Percentiles rank a stretch among this genome's conserved stretches.
Conservation (phyloP, 2,888 invertebrate species). For the Campoplex capitator region DNA sequence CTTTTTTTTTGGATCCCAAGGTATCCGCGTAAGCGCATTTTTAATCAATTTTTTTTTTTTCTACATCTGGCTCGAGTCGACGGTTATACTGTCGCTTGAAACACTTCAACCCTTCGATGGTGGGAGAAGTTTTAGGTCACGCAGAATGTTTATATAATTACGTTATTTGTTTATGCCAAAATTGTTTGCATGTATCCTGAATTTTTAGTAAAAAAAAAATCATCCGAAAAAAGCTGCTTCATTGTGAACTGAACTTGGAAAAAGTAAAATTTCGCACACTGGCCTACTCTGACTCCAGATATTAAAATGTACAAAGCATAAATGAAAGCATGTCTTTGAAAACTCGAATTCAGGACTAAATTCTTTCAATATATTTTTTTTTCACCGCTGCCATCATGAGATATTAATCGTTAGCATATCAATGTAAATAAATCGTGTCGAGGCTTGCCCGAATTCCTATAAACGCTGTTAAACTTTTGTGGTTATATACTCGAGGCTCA, state of each 20-base stretch:
- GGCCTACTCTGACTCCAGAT: neutral
- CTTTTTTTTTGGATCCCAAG: slow-evolving; percentile 21
- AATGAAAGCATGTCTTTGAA: too few species aligned
- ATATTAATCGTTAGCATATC: neutral
- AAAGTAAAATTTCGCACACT: neutral
- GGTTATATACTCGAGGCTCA: neutral
- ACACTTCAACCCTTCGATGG: neutral
- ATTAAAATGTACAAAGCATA: neutral
- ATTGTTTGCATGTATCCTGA: neutral
- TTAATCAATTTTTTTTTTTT: slow-evolving; percentile 22
- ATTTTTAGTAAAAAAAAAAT: neutral
- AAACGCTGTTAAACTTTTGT: neutral
- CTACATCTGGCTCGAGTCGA: slow-evolving; percentile 12
- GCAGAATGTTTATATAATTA: neutral
- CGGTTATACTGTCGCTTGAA: slow-evolving; percentile 1
- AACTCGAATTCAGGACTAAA: neutral
- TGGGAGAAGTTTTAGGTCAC: slow-evolving; percentile 4
- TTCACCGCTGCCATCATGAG: neutral
- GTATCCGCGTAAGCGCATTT: slow-evolving; percentile 1
- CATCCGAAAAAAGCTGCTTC: neutral
- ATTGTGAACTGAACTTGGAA: neutral
- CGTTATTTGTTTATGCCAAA: neutral
- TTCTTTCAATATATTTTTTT: neutral
- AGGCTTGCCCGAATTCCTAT: neutral
- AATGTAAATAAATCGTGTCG: neutral